These are phyloP conservation scores for Fistularia tabacaria DNA, from an alignment of 2,797 vertebrate genomes.

Conservation along the genomic window DNA sequence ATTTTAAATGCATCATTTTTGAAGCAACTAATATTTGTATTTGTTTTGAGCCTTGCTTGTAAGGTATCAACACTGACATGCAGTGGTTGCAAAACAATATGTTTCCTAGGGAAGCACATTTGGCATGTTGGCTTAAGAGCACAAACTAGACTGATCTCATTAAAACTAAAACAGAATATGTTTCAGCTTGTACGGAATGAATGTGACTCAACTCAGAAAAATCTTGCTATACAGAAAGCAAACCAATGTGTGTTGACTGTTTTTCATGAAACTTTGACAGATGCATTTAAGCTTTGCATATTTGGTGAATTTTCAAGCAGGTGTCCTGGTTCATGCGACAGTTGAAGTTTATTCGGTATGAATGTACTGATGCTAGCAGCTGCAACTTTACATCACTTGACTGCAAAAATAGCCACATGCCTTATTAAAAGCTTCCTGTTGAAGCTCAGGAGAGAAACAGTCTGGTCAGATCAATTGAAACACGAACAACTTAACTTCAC, in stretches of 20 bases:
- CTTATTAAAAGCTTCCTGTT: neutral
- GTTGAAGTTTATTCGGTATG: conserved; percentile 36
- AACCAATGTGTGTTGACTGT: conserved; percentile 21
- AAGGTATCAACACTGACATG: conserved; percentile 39
- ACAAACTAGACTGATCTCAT: conserved; percentile 24
- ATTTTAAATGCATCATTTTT: conserved; percentile 65
- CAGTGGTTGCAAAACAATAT: conserved; percentile 32
- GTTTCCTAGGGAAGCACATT: conserved; percentile 26
- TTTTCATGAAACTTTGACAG: conserved; percentile 43
- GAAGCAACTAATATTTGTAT: conserved; percentile 70
- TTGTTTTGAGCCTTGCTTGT: conserved; percentile 58
- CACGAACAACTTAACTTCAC: no score
- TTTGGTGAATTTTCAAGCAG: conserved; percentile 39
- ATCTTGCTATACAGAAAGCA: conserved; percentile 18
- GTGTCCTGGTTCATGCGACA: conserved; percentile 59
- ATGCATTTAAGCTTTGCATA: conserved; percentile 53
- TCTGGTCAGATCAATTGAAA: no score
- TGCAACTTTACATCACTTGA: conserved; percentile 14
- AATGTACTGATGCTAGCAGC: conserved; percentile 27
- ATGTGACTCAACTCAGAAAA: conserved; percentile 25
- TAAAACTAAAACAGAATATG: conserved; percentile 36
- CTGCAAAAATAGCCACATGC: conserved; percentile 16
- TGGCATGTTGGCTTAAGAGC: conserved; percentile 25
- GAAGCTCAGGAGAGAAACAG: neutral
- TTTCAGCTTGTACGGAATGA: conserved; percentile 35